Evolutionary conservation across 2,113 vertebrate genomes (phyloP).

Genomic region (Sigmodon hispidus): DNA sequence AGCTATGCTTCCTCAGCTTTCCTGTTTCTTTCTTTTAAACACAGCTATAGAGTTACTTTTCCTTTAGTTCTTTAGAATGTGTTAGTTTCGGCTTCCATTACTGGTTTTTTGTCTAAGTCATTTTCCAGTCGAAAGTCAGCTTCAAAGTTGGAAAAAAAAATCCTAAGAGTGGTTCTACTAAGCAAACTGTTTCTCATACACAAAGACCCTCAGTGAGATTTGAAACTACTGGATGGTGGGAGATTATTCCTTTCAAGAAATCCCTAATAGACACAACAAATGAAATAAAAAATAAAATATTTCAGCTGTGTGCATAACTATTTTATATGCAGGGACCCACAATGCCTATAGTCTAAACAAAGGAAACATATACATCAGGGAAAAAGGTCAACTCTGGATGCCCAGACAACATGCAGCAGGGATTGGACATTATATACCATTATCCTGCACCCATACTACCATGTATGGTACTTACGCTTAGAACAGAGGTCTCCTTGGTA

Average conservation of each 20-base stretch:
- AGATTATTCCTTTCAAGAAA: conserved; percentile 55
- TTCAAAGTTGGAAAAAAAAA: neutral
- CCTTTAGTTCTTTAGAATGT: neutral
- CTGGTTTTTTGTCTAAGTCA: neutral
- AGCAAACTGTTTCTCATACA: neutral
- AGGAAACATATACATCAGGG: neutral
- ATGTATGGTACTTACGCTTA: conserved; percentile 87
- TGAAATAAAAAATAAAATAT: neutral
- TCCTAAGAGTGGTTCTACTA: neutral
- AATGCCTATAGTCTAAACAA: neutral
- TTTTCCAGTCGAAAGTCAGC: conserved; percentile 37
- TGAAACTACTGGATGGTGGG: neutral
- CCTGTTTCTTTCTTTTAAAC: neutral
- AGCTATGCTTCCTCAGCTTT: neutral
- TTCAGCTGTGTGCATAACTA: neutral
- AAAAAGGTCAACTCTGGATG: conserved; percentile 34
- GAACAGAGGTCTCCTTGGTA: conserved; percentile 94
- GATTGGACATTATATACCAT: neutral
- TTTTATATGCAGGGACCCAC: neutral
- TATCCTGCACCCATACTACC: neutral
- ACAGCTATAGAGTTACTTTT: conserved; percentile 15
- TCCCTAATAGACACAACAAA: neutral
- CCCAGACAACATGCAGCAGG: neutral
- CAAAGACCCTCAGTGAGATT: neutral
- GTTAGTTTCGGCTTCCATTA: neutral